phyloP scores from a whole-genome alignment of 2,888 invertebrate genomes.

The Cecidostiba fungosa region DNA sequence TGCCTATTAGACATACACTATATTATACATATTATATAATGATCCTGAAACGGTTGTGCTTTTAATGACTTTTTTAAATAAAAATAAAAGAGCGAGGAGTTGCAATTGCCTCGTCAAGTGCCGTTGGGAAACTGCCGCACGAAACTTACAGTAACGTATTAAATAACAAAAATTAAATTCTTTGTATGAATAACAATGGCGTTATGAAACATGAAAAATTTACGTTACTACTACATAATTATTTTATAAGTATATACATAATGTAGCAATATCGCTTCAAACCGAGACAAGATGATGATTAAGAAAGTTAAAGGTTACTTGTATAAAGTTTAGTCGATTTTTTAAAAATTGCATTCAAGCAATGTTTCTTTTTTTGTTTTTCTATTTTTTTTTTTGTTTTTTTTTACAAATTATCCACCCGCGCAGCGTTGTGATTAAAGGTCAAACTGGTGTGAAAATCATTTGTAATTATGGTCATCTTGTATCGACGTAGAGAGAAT shows the following conservation, averaged over 20 bases:
- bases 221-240: conserved; percentile 23
- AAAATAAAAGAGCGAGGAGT: background rate
- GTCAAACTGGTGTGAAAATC: background rate
- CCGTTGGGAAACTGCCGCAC: conserved; percentile 43
- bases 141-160: conserved; percentile 21
- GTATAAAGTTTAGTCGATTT: conserved; percentile 19
- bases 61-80: conserved; percentile 37
- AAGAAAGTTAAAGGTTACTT: background rate
- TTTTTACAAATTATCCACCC: background rate
- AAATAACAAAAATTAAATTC: conserved; percentile 9
- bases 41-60: conserved; percentile 47
- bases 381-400: background rate
- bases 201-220: conserved; percentile 8
- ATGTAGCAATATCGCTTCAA: conserved; percentile 4
- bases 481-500: conserved; percentile 29
- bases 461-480: conserved; percentile 23
- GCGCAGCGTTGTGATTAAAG: background rate
- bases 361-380: background rate
- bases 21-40: conserved; percentile 1
- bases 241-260: conserved; percentile 15
- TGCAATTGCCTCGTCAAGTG: conserved; percentile 44
- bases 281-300: conserved; percentile 19
- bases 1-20: conserved; percentile 36
- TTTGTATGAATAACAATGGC: background rate
- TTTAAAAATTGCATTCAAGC: background rate